Evolutionary conservation across 2,113 vertebrate species (phyloP), one percentile per base, ranked within the genome.

Genomic region (Felis catus): DNA sequence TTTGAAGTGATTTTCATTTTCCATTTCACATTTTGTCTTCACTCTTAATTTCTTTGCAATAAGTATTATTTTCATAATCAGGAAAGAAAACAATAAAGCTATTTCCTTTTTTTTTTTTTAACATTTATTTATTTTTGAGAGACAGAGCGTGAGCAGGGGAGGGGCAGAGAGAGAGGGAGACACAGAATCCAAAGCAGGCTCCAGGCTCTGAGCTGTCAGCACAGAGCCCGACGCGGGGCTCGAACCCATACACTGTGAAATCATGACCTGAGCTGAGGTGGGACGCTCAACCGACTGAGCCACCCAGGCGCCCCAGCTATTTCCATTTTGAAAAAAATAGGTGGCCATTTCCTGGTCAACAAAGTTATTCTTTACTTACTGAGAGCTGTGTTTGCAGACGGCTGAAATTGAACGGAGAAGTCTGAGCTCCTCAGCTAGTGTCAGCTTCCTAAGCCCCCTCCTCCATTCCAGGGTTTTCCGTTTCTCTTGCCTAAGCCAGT

Each of bases 251-350:
- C 45, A 45, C 8, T 45, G 45, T 45, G 45, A 45, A 8, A 45
- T 45, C 45, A 45, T 45, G 45, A 45, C 45, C 45, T 45, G 45
- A 45, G 45, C 45, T 45, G 45, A 45, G 45, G 8, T 45, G 1
- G 45, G 45, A 45, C 1, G 45, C 45, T 45, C 45, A 45, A 45
- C 45, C 45, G 8, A 45, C 45, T 45, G 45, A 45, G 45, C 45
- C 45, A 45, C 8, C 45, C 45, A 45, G 45, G 45, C 1, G 8
- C 8, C 45, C 45, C 45, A 51, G 33, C 16, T 66, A 66, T 91
- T 82, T 93, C 70, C 23, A 36, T 96, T 94, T 95, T 88, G 45
- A 31, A 93, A 85, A 96, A 84, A 76, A 51, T 41, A 85, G 27
- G 78, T 16, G 31, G 31, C 6, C 55, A 81, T 51, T 82, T 96